Conservation (phyloP, 2,113 vertebrate species). For the Hippocampus barbouri region DNA sequence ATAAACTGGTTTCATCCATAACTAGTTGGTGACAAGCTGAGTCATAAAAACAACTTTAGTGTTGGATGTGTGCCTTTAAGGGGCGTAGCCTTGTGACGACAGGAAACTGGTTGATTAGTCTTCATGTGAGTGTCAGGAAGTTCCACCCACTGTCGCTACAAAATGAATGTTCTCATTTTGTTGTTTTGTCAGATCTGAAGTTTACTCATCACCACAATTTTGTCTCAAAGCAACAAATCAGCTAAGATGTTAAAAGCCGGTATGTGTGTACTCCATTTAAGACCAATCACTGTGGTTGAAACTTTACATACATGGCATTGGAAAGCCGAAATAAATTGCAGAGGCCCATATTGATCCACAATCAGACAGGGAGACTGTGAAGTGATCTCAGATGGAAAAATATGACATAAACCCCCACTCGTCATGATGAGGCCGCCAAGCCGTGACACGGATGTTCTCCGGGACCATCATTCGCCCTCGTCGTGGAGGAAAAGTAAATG, state of each 20-base stretch:
- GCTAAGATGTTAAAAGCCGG: neutral
- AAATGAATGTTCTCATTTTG: too few relatives aligned
- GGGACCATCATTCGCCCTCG: conserved; percentile 26
- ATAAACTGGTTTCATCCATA: too few relatives aligned
- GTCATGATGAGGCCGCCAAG: conserved; percentile 26
- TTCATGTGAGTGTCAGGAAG: too few relatives aligned
- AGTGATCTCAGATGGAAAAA: conserved; percentile 28
- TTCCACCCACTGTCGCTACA: too few relatives aligned
- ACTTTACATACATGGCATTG: neutral
- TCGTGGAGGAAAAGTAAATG: conserved; percentile 44
- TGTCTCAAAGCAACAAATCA: neutral
- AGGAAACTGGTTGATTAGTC: too few relatives aligned
- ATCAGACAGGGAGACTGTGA: conserved; percentile 10
- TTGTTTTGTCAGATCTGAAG: too few relatives aligned
- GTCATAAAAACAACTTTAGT: too few relatives aligned
- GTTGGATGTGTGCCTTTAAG: too few relatives aligned
- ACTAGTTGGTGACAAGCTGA: too few relatives aligned
- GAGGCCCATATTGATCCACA: conserved; percentile 17
- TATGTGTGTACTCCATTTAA: neutral
- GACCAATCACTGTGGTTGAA: neutral
- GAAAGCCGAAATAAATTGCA: conserved; percentile 10
- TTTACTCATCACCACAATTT: too few relatives aligned
- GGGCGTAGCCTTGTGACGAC: too few relatives aligned
- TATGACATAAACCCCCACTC: conserved; percentile 24
- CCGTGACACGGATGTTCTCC: neutral